Percentiles rank a stretch among this genome's conserved stretches.
These are phyloP conservation scores for Catharus minimus DNA, from an alignment of 2,113 vertebrate genomes.

Conservation along the genomic window DNA sequence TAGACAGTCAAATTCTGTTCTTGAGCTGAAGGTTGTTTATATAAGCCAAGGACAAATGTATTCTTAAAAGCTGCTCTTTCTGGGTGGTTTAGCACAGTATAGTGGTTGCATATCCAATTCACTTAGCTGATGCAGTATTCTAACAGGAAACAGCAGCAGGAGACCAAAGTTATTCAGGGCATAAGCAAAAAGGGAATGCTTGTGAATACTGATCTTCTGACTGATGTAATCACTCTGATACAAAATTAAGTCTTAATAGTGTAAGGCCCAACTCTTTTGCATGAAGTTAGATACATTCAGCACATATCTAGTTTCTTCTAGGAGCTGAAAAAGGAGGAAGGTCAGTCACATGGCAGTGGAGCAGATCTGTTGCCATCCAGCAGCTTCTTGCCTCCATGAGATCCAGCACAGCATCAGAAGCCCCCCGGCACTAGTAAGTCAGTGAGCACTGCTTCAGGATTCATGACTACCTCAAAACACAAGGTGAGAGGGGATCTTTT, in stretches of 20 bases:
- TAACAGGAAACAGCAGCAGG: background rate
- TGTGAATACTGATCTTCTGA: background rate
- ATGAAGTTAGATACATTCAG: background rate
- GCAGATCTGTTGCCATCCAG: background rate
- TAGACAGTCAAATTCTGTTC: background rate
- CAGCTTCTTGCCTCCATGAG: background rate
- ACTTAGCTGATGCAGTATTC: background rate
- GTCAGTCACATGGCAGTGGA: background rate
- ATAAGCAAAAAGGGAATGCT: background rate
- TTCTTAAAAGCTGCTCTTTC: background rate
- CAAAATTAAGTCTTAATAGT: background rate
- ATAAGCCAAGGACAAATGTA: background rate
- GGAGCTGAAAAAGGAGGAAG: background rate
- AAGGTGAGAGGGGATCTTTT: background rate
- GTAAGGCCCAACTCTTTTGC: background rate
- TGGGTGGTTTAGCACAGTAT: background rate
- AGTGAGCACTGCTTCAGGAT: background rate
- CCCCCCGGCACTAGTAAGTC: background rate
- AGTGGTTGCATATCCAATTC: background rate
- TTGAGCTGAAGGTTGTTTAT: constrained; percentile 17
- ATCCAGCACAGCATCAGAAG: background rate
- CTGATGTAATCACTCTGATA: background rate
- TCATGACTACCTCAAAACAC: background rate
- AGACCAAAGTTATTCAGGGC: background rate
- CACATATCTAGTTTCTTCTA: background rate